Evolutionary conservation across 2,113 vertebrate species (phyloP).

Genomic region (Phrynosoma blainvillii): DNA sequence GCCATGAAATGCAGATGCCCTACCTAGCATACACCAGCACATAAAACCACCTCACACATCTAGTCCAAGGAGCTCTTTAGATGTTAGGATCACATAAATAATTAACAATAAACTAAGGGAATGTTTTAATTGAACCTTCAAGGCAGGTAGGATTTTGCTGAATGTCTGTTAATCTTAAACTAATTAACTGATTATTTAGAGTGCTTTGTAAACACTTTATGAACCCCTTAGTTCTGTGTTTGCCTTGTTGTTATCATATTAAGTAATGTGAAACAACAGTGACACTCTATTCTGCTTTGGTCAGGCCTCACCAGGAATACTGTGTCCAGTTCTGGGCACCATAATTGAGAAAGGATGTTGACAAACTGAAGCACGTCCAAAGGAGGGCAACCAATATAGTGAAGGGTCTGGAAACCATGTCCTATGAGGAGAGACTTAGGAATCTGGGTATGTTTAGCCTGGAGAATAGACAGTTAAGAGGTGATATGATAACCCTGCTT

Average conservation of each 20-base stretch:
- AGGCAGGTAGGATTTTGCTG: slow-evolving; percentile 1
- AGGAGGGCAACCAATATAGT: no score
- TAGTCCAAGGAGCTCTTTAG: background rate
- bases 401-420: no score
- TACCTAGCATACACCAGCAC: background rate
- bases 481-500: no score
- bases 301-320: no score
- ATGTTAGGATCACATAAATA: background rate
- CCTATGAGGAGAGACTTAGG: no score
- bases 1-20: no score
- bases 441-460: no score
- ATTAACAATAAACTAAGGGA: slow-evolving; percentile 11
- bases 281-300: no score
- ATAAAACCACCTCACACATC: background rate
- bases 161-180: slow-evolving; percentile 14
- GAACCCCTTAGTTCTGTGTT: background rate
- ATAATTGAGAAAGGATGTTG: no score
- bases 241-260: background rate
- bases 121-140: slow-evolving; percentile 12
- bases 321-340: no score
- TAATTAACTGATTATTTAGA: slow-evolving; percentile 7
- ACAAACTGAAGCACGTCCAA: no score
- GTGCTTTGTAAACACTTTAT: background rate
- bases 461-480: no score
- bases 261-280: background rate